phyloP scores from a whole-genome alignment of 2,797 vertebrate species.

The Sebastes goodei region DNA sequence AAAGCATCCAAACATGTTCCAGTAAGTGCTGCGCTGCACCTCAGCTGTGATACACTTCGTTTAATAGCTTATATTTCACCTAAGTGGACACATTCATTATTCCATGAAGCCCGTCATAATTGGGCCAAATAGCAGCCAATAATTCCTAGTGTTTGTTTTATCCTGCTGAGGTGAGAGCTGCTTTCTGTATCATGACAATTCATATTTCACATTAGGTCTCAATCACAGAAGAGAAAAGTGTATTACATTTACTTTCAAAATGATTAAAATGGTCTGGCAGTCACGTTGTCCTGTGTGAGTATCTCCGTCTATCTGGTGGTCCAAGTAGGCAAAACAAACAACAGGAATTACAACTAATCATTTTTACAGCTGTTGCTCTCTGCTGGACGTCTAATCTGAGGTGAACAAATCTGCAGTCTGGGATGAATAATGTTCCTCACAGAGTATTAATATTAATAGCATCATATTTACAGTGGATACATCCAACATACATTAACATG shows the following conservation, averaged over 20 bases:
- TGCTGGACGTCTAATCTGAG: conserved; percentile 13
- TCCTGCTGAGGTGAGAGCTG: conserved; percentile 41
- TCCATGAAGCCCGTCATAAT: conserved; percentile 24
- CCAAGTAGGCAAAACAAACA: conserved; percentile 28
- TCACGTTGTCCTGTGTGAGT: background rate
- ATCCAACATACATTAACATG: background rate
- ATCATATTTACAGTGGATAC: background rate
- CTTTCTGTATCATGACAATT: conserved; percentile 22
- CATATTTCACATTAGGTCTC: conserved; percentile 21
- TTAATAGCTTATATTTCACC: conserved; percentile 67
- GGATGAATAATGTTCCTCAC: background rate
- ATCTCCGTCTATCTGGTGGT: background rate
- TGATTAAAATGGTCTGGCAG: conserved; percentile 22
- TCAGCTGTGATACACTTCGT: conserved; percentile 17
- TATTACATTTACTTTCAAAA: background rate
- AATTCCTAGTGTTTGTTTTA: conserved; percentile 55
- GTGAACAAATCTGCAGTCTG: background rate
- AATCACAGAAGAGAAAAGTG: conserved; percentile 11
- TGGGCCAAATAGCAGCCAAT: conserved; percentile 37
- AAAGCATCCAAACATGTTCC: conserved; percentile 48
- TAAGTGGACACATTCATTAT: conserved; percentile 49
- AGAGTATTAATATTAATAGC: background rate
- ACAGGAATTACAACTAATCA: conserved; percentile 17
- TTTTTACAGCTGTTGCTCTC: conserved; percentile 38
- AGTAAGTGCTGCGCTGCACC: conserved; percentile 15